Evolutionary conservation across 2,113 vertebrate species (phyloP).

Genomic region (Mystacornis crossleyi): DNA sequence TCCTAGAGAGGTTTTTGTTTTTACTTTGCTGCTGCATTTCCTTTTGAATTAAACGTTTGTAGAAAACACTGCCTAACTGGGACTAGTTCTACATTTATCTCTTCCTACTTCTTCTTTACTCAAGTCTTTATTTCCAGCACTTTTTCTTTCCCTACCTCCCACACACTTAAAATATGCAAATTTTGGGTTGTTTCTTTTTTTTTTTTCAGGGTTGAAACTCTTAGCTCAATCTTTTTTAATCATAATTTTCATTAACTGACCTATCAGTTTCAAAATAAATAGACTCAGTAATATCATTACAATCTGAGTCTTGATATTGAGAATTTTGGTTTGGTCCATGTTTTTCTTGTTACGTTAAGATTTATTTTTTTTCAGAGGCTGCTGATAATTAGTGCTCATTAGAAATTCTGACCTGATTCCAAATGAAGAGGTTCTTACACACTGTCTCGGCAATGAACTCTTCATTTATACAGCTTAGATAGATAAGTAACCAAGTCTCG

Average conservation of each 20-base stretch:
- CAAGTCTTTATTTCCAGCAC: not conserved
- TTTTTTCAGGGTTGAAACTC: not conserved
- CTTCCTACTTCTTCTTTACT: not conserved
- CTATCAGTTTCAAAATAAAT: not conserved
- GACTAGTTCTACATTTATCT: not conserved
- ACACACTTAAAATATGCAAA: not conserved
- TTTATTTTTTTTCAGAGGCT: not conserved
- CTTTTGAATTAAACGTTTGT: not conserved
- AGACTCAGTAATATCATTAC: not conserved
- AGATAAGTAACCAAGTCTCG: not conserved
- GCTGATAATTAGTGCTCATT: not conserved
- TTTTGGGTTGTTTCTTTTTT: rapidly evolving
- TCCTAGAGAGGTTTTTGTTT: not conserved
- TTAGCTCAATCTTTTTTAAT: not conserved
- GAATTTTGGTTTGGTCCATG: rapidly evolving
- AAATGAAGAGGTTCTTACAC: not conserved
- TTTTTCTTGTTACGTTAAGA: not conserved
- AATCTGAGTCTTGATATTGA: not conserved
- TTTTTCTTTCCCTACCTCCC: not conserved
- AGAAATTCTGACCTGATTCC: not conserved
- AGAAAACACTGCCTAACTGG: not conserved
- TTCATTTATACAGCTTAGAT: not conserved
- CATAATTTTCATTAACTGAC: not conserved
- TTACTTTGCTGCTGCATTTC: not conserved
- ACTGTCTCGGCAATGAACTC: not conserved